A percentile compares a stretch with the other conserved stretches of the same genome.
These are phyloP conservation scores for Montipora cactus DNA, from an alignment of 64 coral and sea anemone genomes.

Conservation along the genomic window DNA sequence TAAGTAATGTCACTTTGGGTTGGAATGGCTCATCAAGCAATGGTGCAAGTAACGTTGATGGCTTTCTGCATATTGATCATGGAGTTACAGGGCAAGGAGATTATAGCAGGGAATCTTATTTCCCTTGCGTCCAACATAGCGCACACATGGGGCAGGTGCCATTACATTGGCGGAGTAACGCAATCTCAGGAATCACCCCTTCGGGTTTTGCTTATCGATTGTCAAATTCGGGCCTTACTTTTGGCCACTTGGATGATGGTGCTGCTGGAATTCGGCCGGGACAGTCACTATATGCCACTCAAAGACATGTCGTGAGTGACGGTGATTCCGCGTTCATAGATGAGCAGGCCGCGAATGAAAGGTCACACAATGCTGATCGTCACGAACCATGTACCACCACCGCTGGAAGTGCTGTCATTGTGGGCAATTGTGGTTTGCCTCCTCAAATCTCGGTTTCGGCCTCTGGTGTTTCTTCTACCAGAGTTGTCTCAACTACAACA, in stretches of 20 bases:
- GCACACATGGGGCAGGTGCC: not conserved
- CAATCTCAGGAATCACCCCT: not conserved
- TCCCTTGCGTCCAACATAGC: not conserved
- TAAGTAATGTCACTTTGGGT: not conserved
- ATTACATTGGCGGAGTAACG: too few relatives aligned
- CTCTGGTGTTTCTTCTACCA: not conserved
- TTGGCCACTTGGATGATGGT: not conserved
- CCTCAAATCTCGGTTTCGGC: not conserved
- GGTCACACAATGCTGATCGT: not conserved
- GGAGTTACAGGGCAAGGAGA: not conserved
- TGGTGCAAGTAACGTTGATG: not conserved
- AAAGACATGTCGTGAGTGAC: not conserved
- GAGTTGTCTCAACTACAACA: not conserved
- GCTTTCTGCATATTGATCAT: not conserved
- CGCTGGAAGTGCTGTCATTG: not conserved
- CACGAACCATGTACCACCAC: too few relatives aligned
- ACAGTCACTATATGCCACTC: not conserved
- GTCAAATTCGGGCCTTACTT: not conserved
- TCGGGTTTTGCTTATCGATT: not conserved
- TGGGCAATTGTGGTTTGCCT: not conserved
- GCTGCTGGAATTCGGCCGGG: not conserved
- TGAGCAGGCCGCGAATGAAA: not conserved
- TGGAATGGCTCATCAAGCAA: not conserved
- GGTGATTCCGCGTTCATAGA: not conserved
- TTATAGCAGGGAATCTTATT: not conserved